phyloP scores from a whole-genome alignment of 2,888 invertebrate species.

The Cinara cedri region DNA sequence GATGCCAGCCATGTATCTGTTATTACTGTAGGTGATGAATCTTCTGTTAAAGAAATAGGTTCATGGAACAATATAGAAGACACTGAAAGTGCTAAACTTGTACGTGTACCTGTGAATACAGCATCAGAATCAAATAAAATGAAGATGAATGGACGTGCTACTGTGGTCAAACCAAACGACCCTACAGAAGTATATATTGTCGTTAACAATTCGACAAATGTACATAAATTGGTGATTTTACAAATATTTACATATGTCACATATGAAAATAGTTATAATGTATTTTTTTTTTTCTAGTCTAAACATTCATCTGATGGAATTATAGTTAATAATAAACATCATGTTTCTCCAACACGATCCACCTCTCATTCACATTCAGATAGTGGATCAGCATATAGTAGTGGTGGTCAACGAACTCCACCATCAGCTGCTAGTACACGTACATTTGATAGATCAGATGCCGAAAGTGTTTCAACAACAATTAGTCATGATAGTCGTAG shows the following conservation, averaged over 20 bases:
- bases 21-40: constrained; percentile 82
- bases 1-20: constrained; percentile 92
- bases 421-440: constrained; percentile 61
- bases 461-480: constrained; percentile 81
- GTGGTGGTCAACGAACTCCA: constrained; percentile 60
- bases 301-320: constrained; percentile 46
- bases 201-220: constrained; percentile 60
- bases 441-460: constrained; percentile 70
- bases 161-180: constrained; percentile 59
- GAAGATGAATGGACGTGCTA: constrained; percentile 44
- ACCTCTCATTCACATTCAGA: constrained; percentile 62
- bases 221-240: constrained; percentile 51
- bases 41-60: constrained; percentile 35
- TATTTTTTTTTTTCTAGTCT: constrained; percentile 20
- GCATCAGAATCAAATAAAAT: constrained; percentile 35
- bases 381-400: constrained; percentile 59
- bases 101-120: constrained; percentile 36
- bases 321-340: constrained; percentile 40
- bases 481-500: constrained; percentile 76
- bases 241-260: background rate
- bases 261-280: background rate
- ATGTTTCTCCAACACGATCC: constrained; percentile 70
- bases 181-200: constrained; percentile 63
- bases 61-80: constrained; percentile 46
- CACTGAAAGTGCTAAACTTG: constrained; percentile 32